Percentiles rank a stretch among this genome's conserved stretches.
Conservation (phyloP, 2,888 invertebrate species). For the Belgica antarctica region DNA sequence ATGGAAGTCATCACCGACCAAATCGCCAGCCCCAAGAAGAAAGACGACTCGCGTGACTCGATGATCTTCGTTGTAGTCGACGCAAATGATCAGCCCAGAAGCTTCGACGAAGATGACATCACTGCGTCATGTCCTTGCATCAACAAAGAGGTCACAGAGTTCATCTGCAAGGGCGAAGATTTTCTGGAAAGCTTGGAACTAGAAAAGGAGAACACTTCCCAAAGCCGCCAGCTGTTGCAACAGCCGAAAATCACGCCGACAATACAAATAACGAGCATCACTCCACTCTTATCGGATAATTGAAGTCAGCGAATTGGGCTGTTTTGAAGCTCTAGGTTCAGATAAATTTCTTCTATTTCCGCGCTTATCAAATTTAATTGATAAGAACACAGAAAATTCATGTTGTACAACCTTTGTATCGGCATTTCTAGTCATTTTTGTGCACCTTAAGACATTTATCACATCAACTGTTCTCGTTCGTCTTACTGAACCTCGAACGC, state of each 20-base stretch:
- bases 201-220: too few relatives aligned
- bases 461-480: too few relatives aligned
- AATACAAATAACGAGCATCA: conserved; percentile 40
- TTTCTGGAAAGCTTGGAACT: conserved; percentile 14
- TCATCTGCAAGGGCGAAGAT: conserved; percentile 40
- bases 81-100: conserved; percentile 27
- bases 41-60: conserved; percentile 23
- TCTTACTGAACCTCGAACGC: too few relatives aligned
- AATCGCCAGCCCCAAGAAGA: conserved; percentile 51
- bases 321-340: too few relatives aligned
- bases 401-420: not conserved
- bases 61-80: conserved; percentile 35
- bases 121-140: conserved; percentile 53
- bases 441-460: too few relatives aligned
- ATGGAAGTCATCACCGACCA: conserved; percentile 53
- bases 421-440: too few relatives aligned
- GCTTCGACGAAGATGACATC: conserved; percentile 49
- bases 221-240: not conserved
- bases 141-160: conserved; percentile 35
- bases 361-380: too few relatives aligned
- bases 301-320: too few relatives aligned
- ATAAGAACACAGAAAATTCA: conserved; percentile 5
- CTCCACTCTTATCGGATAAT: conserved; percentile 40
- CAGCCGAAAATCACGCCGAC: conserved; percentile 19
- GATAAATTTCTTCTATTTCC: too few relatives aligned